These are phyloP conservation scores for Knipowitschia caucasica DNA, from an alignment of 2,797 vertebrate species.

Conservation along the genomic window DNA sequence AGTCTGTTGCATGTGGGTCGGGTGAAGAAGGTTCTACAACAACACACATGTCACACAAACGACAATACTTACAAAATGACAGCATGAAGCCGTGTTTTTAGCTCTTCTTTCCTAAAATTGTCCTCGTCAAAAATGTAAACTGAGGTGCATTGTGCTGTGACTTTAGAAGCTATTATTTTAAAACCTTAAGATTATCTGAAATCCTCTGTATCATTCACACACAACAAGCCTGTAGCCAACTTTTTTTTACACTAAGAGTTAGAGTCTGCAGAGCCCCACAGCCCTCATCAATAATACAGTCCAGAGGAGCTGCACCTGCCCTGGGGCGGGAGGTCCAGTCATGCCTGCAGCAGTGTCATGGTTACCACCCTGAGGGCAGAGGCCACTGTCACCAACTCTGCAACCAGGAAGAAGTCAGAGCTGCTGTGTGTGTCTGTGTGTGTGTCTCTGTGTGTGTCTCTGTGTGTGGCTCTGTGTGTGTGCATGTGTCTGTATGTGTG, in stretches of 20 bases:
- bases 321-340: conserved; percentile 43
- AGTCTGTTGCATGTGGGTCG: too few species aligned
- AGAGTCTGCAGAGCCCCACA: conserved; percentile 27
- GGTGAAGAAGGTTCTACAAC: too few species aligned
- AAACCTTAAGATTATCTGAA: too few species aligned
- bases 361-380: conserved; percentile 47
- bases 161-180: too few species aligned
- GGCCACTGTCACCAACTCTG: conserved; percentile 46
- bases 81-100: too few species aligned
- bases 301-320: conserved; percentile 47
- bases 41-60: conserved; percentile 40
- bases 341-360: conserved; percentile 51
- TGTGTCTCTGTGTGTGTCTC: conserved; percentile 13
- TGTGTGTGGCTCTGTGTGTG: conserved; percentile 11
- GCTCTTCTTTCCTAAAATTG: too few species aligned
- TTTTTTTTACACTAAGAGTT: conserved; percentile 2
- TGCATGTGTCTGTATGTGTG: conserved; percentile 18
- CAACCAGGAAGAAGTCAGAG: conserved; percentile 38
- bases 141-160: too few species aligned
- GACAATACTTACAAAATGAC: conserved; percentile 12
- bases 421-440: conserved; percentile 22
- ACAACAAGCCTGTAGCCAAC: conserved; percentile 6
- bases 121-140: too few species aligned
- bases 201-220: background rate
- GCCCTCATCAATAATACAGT: conserved; percentile 63